Percentiles rank a stretch among this genome's conserved stretches.
phyloP scores from a whole-genome alignment of 2,888 invertebrate species.

The Leucophenga montana region DNA sequence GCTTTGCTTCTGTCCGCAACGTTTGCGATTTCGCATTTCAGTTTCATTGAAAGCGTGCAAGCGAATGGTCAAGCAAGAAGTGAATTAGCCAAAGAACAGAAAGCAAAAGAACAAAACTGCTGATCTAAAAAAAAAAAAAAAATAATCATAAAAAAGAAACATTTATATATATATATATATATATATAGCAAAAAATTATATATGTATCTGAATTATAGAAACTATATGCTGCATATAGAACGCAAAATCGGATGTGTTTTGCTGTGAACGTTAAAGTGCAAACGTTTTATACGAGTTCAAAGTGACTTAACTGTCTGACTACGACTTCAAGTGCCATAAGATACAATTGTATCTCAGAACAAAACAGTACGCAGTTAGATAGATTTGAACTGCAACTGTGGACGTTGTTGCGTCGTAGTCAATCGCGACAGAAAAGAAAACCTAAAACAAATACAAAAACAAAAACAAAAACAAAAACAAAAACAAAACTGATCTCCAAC shows the following conservation, averaged over 20 bases:
- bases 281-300: no score
- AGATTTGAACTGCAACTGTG: slow-evolving; percentile 1
- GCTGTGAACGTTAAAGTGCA: neutral
- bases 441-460: neutral
- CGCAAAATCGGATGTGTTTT: slow-evolving; percentile 37
- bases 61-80: slow-evolving; percentile 54
- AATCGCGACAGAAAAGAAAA: neutral
- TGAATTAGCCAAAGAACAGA: slow-evolving; percentile 28
- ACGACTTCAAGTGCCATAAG: no score
- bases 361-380: neutral
- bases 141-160: no score
- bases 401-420: neutral
- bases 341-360: no score
- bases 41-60: slow-evolving; percentile 66
- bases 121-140: neutral
- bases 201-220: slow-evolving; percentile 13
- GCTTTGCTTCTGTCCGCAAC: slow-evolving; percentile 46
- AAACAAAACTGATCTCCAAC: no score
- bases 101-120: slow-evolving; percentile 5
- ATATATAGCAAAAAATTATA: neutral
- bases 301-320: no score
- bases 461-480: neutral
- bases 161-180: no score
- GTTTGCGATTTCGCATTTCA: slow-evolving; percentile 63
- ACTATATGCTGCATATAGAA: slow-evolving; percentile 37